Conservation (phyloP, 2,113 vertebrate genomes). For the Morone chrysops region DNA sequence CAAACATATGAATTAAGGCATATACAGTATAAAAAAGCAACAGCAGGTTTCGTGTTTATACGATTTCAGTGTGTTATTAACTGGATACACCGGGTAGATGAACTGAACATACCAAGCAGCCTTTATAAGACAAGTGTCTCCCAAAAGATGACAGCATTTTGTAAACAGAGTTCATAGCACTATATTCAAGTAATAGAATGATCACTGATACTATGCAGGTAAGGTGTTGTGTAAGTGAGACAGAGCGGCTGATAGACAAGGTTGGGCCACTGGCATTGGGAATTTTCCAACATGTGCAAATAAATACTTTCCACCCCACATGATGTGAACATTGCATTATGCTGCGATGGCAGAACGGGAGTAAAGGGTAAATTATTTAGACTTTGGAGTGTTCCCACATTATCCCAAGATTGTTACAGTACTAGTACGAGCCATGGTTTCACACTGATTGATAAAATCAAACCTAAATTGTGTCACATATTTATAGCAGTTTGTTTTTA, state of each 20-base stretch:
- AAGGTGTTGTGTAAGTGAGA: constrained; percentile 82
- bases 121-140: constrained; percentile 86
- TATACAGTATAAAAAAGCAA: constrained; percentile 98
- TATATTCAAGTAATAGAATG: constrained; percentile 98
- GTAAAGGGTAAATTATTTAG: neutral
- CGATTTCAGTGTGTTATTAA: constrained; percentile 86
- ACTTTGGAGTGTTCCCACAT: neutral
- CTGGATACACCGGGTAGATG: constrained; percentile 88
- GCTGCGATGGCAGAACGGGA: neutral
- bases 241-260: constrained; percentile 65
- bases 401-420: neutral
- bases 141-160: constrained; percentile 91
- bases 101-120: constrained; percentile 93
- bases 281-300: neutral
- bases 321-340: neutral
- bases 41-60: constrained; percentile 91
- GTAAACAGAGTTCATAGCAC: constrained; percentile 98
- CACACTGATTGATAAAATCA: neutral
- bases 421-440: neutral
- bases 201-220: constrained; percentile 92
- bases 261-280: neutral
- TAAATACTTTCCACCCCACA: neutral
- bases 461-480: neutral
- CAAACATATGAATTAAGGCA: constrained; percentile 99
- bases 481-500: neutral